phyloP scores from a whole-genome alignment of 2,797 vertebrate genomes.

The Antrozous pallidus region DNA sequence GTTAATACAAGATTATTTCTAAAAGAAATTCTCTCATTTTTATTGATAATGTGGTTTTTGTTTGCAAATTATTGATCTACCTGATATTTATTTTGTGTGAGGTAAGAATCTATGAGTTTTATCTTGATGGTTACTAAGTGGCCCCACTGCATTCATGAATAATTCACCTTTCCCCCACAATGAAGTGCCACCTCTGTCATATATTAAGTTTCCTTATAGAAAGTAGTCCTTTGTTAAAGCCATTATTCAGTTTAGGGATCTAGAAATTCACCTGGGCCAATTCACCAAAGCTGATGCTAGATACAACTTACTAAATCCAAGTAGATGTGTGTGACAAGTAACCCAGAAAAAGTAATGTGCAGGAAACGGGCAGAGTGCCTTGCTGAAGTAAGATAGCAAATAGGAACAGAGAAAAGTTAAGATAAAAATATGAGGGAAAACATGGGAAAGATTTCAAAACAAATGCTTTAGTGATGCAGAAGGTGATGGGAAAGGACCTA shows the following conservation, averaged over 20 bases:
- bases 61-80: background rate
- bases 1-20: background rate
- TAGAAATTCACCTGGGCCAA: background rate
- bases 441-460: background rate
- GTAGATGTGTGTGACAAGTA: background rate
- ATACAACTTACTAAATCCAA: background rate
- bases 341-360: background rate
- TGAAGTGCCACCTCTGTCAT: background rate
- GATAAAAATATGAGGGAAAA: conserved; percentile 21
- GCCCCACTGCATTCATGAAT: background rate
- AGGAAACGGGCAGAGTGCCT: background rate
- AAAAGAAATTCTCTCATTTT: conserved; percentile 2
- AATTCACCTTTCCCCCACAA: background rate
- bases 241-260: background rate
- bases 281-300: background rate
- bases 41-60: background rate
- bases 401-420: background rate
- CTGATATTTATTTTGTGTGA: background rate
- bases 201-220: background rate
- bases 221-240: background rate
- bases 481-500: background rate
- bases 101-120: background rate
- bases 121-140: background rate
- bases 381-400: background rate
- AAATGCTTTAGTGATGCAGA: background rate